Base-by-base conservation (phyloP, 2,113 vertebrate species). In the Propithecus coquereli region DNA sequence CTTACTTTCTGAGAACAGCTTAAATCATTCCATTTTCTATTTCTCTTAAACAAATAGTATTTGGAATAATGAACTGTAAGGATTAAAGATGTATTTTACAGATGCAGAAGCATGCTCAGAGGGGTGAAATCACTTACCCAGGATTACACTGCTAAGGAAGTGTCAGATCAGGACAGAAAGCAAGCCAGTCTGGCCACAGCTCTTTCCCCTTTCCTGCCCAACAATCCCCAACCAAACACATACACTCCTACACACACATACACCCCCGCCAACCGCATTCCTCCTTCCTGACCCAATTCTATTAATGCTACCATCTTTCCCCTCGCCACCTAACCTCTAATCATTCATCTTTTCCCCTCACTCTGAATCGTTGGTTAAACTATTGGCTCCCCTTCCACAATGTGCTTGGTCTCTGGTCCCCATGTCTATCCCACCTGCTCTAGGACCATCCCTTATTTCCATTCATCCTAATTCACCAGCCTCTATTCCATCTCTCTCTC, bases 1-100 rank as follows among this genome's bases (percentile, higher is more conserved):
- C 63, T 82, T 74, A 63, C 32, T 86, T 93, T 50, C 80, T 93
- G 59, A 97, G 63, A 91, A 85, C 14, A 68, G 37, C 30, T 94
- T 73, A 52, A 92, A 63, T 13, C 32, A 74, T 91, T 92, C 34
- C 11, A 70, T 76, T 81, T 57, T 94, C 87, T 81, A 22, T 18
- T 77, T 85, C 23, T 77, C 73, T 91, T 88, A 32, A 61, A 91
- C 27, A 88, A 77, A 66, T 71, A 79, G 54, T 25, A 95, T 87
- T 80, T 96, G 57, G 23, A 66, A 95, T 74, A 77, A 87, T 43
- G 40, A 93, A 37, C 65, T 30, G 3, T 63, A 79, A 61, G 52
- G 71, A 91, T 45, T 79, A 82, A 80, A 90, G 61, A 54, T 22
- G 5, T 27, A 37, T 91, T 91, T 94, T 34, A 71, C n/a, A 80